phyloP scores from a whole-genome alignment of 2,888 invertebrate species.

The Ophion costatus region DNA sequence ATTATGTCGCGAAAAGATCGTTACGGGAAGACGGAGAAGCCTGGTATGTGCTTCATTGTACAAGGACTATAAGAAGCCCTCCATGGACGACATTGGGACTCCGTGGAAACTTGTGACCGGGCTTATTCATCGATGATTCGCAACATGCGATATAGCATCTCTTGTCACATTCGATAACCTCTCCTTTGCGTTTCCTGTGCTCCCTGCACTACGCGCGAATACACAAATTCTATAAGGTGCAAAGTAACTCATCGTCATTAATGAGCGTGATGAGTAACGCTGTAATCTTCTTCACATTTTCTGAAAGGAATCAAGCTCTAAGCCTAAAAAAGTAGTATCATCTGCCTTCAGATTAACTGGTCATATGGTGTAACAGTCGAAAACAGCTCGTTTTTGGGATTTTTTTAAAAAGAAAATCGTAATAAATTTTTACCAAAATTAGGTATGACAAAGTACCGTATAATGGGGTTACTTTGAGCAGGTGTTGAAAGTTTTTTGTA shows the following conservation, averaged over 20 bases:
- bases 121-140: slow-evolving; percentile 80
- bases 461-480: no score
- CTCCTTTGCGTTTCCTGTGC: slow-evolving; percentile 17
- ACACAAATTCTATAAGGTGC: not conserved
- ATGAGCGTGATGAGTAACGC: no score
- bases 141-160: slow-evolving; percentile 65
- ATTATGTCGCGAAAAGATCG: slow-evolving; percentile 54
- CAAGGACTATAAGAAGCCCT: slow-evolving; percentile 61
- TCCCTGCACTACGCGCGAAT: not conserved
- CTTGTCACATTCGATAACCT: slow-evolving; percentile 54
- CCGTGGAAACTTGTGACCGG: slow-evolving; percentile 74
- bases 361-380: no score
- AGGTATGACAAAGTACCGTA: no score
- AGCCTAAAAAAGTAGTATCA: no score
- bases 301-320: no score
- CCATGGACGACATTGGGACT: slow-evolving; percentile 51
- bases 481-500: no score
- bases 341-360: no score
- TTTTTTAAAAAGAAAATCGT: no score
- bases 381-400: no score
- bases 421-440: no score
- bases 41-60: slow-evolving; percentile 53
- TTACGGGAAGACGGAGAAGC: slow-evolving; percentile 57
- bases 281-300: no score
- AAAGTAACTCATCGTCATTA: not conserved